Conservation (phyloP, 2,113 vertebrate genomes). For the Ardeotis arabs region DNA sequence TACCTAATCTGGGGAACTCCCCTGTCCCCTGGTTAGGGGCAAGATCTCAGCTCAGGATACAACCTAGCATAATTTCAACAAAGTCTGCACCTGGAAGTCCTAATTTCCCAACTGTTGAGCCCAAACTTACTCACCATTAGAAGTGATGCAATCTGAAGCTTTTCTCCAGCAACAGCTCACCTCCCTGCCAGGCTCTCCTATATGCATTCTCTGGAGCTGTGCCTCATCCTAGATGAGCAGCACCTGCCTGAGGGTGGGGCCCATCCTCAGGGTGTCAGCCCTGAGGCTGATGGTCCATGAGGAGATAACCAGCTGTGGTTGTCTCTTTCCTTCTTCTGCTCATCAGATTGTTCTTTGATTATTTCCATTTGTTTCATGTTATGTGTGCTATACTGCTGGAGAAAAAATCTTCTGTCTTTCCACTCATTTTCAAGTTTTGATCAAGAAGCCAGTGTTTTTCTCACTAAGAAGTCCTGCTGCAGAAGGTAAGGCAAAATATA, state of each 20-base stretch:
- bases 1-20: background rate
- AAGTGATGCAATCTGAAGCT: accelerated
- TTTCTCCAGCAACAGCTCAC: background rate
- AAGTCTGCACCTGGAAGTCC: background rate
- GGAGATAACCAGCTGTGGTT: background rate
- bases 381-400: background rate
- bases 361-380: background rate
- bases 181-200: background rate
- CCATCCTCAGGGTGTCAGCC: background rate
- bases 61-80: background rate
- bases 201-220: background rate
- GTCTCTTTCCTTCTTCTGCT: accelerated
- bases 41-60: background rate
- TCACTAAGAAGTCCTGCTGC: background rate
- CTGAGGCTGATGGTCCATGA: background rate
- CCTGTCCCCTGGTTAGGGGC: background rate
- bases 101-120: accelerated
- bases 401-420: background rate
- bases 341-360: background rate
- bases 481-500: background rate
- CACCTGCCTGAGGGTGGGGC: background rate
- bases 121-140: background rate
- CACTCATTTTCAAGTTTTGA: background rate
- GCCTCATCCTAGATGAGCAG: background rate
- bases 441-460: background rate